Conservation (phyloP, 2,113 vertebrate genomes). For the Sardina pilchardus region DNA sequence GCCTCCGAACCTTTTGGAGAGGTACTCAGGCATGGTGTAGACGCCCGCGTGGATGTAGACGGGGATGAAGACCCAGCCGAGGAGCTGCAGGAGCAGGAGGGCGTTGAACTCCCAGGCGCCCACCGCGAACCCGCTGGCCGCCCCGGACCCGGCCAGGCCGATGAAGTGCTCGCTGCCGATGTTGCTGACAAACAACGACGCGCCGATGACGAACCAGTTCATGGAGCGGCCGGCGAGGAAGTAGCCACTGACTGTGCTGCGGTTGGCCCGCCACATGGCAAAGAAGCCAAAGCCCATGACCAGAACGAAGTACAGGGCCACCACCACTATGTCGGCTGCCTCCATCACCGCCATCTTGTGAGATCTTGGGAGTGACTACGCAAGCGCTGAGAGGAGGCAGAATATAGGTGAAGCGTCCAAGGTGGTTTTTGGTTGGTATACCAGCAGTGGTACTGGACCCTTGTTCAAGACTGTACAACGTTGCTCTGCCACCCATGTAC, state of each 20-base stretch:
- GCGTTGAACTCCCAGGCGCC: conserved; percentile 99
- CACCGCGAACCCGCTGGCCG: conserved; percentile 95
- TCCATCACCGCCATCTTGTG: conserved; percentile 72
- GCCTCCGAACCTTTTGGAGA: conserved; percentile 94
- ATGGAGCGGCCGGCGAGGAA: conserved; percentile 97
- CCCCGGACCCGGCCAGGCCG: conserved; percentile 96
- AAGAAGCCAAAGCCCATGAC: conserved; percentile 92
- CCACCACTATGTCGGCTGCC: conserved; percentile 90
- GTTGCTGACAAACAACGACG: conserved; percentile 99
- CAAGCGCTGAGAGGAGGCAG: no score
- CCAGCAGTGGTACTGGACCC: background rate
- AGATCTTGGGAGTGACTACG: background rate
- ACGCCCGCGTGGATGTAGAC: conserved; percentile 96
- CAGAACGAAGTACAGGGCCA: conserved; percentile 93
- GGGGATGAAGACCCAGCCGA: conserved; percentile 97
- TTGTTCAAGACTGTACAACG: background rate
- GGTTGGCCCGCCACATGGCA: conserved; percentile 97
- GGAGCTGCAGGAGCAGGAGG: conserved; percentile 93
- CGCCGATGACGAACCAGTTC: conserved; percentile 92
- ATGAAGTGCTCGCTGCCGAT: conserved; percentile 99
- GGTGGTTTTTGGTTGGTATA: no score
- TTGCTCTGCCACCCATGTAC: background rate
- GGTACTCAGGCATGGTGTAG: conserved; percentile 97
- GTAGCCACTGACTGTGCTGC: conserved; percentile 95
- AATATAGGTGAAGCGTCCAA: no score